Percentiles rank a stretch among this genome's conserved stretches.
Conservation (phyloP, 2,888 invertebrate species). For the Hydroisotoma schaefferi region DNA sequence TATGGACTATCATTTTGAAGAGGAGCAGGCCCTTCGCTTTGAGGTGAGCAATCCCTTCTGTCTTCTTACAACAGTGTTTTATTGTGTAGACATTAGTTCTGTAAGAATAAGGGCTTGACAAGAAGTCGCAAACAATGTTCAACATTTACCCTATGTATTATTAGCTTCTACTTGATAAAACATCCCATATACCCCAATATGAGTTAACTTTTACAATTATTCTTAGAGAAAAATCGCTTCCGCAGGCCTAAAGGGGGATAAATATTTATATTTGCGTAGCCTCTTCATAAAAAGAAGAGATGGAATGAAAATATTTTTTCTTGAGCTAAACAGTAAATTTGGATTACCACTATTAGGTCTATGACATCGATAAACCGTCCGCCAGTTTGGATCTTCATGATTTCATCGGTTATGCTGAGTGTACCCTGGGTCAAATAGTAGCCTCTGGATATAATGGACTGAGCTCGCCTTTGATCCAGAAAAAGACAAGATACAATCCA, state of each 20-base stretch:
- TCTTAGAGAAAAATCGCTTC: too few relatives aligned
- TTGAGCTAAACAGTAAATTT: conserved; percentile 44
- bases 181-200: too few relatives aligned
- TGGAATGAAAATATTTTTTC: neutral
- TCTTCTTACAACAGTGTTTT: too few relatives aligned
- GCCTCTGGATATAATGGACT: conserved; percentile 49
- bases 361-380: conserved; percentile 52
- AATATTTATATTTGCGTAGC: too few relatives aligned
- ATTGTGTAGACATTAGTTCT: too few relatives aligned
- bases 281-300: too few relatives aligned
- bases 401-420: conserved; percentile 57
- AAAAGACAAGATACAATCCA: conserved; percentile 39
- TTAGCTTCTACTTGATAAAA: neutral
- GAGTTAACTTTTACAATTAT: too few relatives aligned
- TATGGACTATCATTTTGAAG: conserved; percentile 59
- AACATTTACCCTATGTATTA: too few relatives aligned
- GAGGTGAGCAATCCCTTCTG: too few relatives aligned
- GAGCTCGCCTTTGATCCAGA: conserved; percentile 33
- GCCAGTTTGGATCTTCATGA: conserved; percentile 52
- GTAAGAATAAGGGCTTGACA: too few relatives aligned
- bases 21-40: conserved; percentile 58
- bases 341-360: conserved; percentile 43
- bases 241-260: too few relatives aligned
- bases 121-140: too few relatives aligned
- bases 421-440: conserved; percentile 55